phyloP scores from a whole-genome alignment of 1,140 invertebrate genomes.

The Elymnias hypermnestra region DNA sequence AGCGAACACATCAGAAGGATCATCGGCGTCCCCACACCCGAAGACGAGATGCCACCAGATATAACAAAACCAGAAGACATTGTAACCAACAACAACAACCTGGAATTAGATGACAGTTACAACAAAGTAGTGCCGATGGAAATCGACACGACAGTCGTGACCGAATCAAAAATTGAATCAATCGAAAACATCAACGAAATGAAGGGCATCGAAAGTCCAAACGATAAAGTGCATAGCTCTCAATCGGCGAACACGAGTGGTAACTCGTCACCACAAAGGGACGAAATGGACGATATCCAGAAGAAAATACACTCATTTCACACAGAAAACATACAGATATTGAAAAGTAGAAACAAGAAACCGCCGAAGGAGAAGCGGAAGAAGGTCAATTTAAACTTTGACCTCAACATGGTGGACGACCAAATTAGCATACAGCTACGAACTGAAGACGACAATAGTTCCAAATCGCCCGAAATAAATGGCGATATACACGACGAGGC shows the following conservation, averaged over 20 bases:
- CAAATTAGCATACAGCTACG: slow-evolving; percentile 71
- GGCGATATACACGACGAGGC: slow-evolving; percentile 54
- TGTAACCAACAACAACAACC: slow-evolving; percentile 51
- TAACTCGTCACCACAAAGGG: slow-evolving; percentile 68
- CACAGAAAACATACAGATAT: slow-evolving; percentile 76
- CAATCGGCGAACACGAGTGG: slow-evolving; percentile 71
- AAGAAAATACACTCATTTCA: slow-evolving; percentile 78
- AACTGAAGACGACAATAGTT: slow-evolving; percentile 48
- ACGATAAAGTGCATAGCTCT: slow-evolving; percentile 55
- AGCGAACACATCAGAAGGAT: slow-evolving; percentile 60
- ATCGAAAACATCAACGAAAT: slow-evolving; percentile 44
- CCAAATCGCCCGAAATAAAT: slow-evolving; percentile 44
- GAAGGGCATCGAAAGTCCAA: slow-evolving; percentile 49
- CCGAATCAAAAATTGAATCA: slow-evolving; percentile 53
- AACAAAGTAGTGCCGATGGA: slow-evolving; percentile 64
- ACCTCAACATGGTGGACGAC: slow-evolving; percentile 73
- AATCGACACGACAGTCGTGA: slow-evolving; percentile 54
- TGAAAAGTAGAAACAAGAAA: slow-evolving; percentile 78
- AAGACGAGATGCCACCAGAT: slow-evolving; percentile 46
- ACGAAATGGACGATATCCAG: slow-evolving; percentile 78
- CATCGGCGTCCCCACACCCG: slow-evolving; percentile 61
- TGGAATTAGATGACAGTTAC: slow-evolving; percentile 51
- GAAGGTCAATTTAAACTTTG: slow-evolving; percentile 74
- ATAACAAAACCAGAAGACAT: slow-evolving; percentile 46
- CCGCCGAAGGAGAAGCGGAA: slow-evolving; percentile 73